A percentile compares a stretch with the other conserved stretches of the same genome.
These are phyloP conservation scores for Gryllus bimaculatus DNA, from an alignment of 1,140 invertebrate species.

Conservation along the genomic window DNA sequence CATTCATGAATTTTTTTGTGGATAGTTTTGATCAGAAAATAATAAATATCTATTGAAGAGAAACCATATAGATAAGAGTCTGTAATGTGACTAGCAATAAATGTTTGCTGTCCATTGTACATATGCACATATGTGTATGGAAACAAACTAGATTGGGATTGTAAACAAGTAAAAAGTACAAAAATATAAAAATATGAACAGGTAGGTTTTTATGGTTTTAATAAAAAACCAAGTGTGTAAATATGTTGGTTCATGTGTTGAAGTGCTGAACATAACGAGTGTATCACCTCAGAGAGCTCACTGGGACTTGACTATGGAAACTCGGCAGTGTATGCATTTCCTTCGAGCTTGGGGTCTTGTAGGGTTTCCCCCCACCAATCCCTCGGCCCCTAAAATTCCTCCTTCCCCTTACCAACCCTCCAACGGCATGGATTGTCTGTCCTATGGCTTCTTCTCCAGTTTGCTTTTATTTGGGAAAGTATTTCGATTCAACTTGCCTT, in stretches of 20 bases:
- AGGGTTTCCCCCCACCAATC: not conserved
- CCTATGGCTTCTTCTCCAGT: not conserved
- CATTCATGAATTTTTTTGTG: too few relatives aligned
- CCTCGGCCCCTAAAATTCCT: not conserved
- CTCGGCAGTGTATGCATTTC: not conserved
- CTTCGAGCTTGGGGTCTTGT: not conserved
- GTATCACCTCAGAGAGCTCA: not conserved
- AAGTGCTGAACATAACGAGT: not conserved
- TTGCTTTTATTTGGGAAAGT: not conserved
- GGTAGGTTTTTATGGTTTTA: not conserved
- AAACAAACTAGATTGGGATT: not conserved
- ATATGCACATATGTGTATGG: not conserved
- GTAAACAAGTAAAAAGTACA: not conserved
- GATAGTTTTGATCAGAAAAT: too few relatives aligned
- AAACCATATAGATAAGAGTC: too few relatives aligned
- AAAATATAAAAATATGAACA: not conserved
- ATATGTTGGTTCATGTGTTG: not conserved
- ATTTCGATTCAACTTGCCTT: not conserved
- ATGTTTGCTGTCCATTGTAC: not conserved
- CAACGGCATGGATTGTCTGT: not conserved
- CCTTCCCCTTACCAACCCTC: not conserved
- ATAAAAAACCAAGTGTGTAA: not conserved
- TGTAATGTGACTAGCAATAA: not conserved
- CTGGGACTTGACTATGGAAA: not conserved
- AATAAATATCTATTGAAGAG: too few relatives aligned